Evolutionary conservation across 1,140 invertebrate species (phyloP).

Genomic region (Whitmania pigra): DNA sequence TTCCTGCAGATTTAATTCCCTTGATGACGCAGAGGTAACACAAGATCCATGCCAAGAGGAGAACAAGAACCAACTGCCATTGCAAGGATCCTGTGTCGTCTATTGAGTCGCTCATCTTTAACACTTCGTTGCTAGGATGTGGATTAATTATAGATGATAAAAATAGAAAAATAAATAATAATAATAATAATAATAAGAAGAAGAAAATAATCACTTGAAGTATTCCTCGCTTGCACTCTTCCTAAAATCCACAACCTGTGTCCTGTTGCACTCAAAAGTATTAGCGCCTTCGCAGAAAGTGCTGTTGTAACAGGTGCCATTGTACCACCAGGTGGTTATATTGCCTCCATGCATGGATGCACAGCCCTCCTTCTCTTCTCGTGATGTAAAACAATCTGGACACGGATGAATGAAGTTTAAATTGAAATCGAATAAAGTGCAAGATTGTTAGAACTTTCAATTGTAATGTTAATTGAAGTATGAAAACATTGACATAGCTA

Average conservation of each 20-base stretch:
- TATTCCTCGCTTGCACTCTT: background rate
- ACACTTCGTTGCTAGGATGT: conserved; percentile 39
- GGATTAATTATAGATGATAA: too few species aligned
- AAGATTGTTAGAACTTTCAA: too few species aligned
- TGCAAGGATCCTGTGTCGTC: conserved; percentile 74
- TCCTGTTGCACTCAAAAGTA: conserved; percentile 14
- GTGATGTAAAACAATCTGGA: too few species aligned
- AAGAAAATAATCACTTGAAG: background rate
- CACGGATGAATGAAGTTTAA: too few species aligned
- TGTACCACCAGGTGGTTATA: conserved; percentile 11
- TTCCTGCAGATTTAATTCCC: conserved; percentile 24
- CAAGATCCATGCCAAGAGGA: conserved; percentile 74
- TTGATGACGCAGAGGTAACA: conserved; percentile 67
- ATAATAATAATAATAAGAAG: too few species aligned
- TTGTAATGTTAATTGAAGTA: too few species aligned
- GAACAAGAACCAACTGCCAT: conserved; percentile 68
- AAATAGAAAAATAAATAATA: too few species aligned
- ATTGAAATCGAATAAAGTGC: too few species aligned
- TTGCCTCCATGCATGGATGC: background rate
- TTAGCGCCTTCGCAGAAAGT: background rate
- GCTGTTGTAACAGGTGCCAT: conserved; percentile 10
- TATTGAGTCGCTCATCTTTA: conserved; percentile 50
- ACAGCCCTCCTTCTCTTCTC: too few species aligned
- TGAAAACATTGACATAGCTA: background rate
- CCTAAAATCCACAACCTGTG: conserved; percentile 17